phyloP scores from a whole-genome alignment of 2,888 invertebrate species.

The Endotricha flammealis region DNA sequence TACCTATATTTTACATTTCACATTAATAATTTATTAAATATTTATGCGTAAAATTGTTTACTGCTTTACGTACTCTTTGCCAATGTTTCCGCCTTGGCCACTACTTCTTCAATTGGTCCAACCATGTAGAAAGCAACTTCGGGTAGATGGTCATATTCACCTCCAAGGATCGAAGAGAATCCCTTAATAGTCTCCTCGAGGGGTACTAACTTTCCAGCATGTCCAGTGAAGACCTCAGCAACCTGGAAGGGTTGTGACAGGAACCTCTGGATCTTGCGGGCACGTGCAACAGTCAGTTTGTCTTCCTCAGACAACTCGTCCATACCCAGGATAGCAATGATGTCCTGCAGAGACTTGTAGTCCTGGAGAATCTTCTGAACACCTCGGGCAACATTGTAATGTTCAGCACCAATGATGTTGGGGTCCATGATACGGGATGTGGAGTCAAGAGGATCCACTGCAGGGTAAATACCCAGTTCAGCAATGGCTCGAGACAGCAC shows the following conservation, averaged over 20 bases:
- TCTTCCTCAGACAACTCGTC: constrained; percentile 95
- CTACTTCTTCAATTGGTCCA: constrained; percentile 91
- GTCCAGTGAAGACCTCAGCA: constrained; percentile 94
- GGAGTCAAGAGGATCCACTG: constrained; percentile 96
- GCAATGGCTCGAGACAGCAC: constrained; percentile 95
- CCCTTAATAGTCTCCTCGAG: constrained; percentile 90
- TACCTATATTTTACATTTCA: neutral
- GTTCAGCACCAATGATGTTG: constrained; percentile 92
- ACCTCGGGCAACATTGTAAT: constrained; percentile 91
- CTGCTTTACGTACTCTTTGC: constrained; percentile 48
- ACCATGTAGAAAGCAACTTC: constrained; percentile 97
- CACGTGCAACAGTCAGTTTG: constrained; percentile 91
- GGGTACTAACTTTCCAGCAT: constrained; percentile 91
- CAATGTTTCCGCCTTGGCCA: constrained; percentile 86
- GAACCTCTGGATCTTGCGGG: constrained; percentile 95
- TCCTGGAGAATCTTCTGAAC: constrained; percentile 93
- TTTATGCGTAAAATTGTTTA: neutral
- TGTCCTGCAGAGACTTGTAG: constrained; percentile 87
- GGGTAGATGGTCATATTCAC: constrained; percentile 92
- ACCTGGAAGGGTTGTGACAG: constrained; percentile 94
- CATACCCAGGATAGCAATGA: constrained; percentile 94
- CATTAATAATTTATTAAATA: neutral
- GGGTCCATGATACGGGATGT: constrained; percentile 97
- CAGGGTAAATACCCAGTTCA: constrained; percentile 95
- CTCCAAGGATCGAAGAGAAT: constrained; percentile 87